Evolutionary conservation across 2,888 invertebrate species (phyloP), one percentile per base, ranked within the genome.

Genomic region (Agonum fuliginosum): DNA sequence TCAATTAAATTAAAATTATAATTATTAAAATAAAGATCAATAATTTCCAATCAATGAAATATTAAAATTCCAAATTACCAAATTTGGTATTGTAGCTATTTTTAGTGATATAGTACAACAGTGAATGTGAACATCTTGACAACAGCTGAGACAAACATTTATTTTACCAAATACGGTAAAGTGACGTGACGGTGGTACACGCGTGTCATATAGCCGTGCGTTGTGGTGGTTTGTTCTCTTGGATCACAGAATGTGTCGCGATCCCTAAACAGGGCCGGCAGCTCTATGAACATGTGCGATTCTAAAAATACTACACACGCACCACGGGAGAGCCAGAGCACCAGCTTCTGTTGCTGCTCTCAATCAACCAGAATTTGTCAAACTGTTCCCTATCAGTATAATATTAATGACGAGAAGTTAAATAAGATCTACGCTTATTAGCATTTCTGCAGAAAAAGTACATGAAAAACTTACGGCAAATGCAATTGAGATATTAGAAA

Each of bases 221-320:
- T 3, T 22, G 19, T 54, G 54, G n/a, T n/a, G 54, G 54, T 22
- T 54, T 6, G 4, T 54, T 20, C 17, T 54, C 22, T 24, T 12
- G 48, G 22, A 54, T 54, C 46, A 46, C 46, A 17, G 46, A 46
- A 46, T 46, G 14, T 46, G 46, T 46, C 14, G 24, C 54, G 58
- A 24, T 37, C 37, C 58, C 73, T 54, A 73, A 72, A 73, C 54
- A 73, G 54, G 37, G 30, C 51, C 24, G 54, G 24, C n/a, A 54
- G 54, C 20, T 22, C 12, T 8, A 24, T 22, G 24, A 54, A 58
- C 73, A 73, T 73, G 73, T 73, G 73, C 73, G 54, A 73, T 73
- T 73, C 73, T 73, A 73, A 37, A 73, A 58, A 73, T 73, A 73
- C 14, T 41, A 37, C 20, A 30, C 48, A 22, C 70, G 54, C 54